Evolutionary conservation across 2,888 invertebrate genomes (phyloP).

Genomic region (Yponomeuta evonymella): DNA sequence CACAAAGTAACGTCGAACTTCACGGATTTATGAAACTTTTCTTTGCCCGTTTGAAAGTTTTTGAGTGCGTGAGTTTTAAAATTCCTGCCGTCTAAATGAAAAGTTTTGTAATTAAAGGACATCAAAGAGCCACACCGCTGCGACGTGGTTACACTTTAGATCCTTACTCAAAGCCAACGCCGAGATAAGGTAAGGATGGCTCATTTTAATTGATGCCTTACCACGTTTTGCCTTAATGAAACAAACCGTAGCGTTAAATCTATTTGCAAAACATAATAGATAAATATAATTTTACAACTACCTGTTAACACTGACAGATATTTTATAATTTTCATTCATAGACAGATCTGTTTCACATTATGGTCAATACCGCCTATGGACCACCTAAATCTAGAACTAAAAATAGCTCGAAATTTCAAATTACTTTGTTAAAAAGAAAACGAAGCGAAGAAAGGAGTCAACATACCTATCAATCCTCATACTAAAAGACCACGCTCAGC

Average conservation of each 20-base stretch:
- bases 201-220: constrained; percentile 1
- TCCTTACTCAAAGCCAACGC: constrained; percentile 68
- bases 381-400: too few species aligned
- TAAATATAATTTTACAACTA: constrained; percentile 27
- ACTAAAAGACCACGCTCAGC: too few species aligned
- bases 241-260: not conserved
- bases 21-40: not conserved
- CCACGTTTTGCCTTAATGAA: not conserved
- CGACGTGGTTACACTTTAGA: constrained; percentile 70
- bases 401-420: too few species aligned
- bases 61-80: constrained; percentile 11
- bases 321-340: not conserved
- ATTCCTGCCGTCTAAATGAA: constrained; percentile 48
- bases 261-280: too few species aligned
- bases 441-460: too few species aligned
- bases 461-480: too few species aligned
- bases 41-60: constrained; percentile 1
- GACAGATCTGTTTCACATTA: not conserved
- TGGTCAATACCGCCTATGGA: not conserved
- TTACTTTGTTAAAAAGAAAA: too few species aligned
- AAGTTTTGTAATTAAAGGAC: constrained; percentile 74
- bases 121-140: constrained; percentile 63
- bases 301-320: not conserved
- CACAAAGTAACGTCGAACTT: not conserved
- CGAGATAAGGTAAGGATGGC: constrained; percentile 59